phyloP scores from a whole-genome alignment of 2,113 vertebrate species.

The Neotoma lepida region DNA sequence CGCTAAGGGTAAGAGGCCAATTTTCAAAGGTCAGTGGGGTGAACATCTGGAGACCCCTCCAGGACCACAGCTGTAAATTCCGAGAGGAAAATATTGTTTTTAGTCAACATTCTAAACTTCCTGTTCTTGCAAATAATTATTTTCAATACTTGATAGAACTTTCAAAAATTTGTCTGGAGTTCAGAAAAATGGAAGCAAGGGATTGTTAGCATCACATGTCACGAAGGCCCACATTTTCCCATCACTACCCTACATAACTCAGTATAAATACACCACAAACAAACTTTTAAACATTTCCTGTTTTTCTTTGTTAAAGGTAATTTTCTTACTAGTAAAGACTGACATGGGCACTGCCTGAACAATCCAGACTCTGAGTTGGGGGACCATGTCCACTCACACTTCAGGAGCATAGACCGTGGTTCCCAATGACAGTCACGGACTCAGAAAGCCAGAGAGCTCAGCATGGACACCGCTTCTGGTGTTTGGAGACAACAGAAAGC shows the following conservation, averaged over 20 bases:
- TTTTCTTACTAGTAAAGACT: neutral
- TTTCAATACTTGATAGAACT: slow-evolving; percentile 34
- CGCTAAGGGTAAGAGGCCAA: neutral
- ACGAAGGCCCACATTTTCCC: neutral
- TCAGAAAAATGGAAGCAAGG: slow-evolving; percentile 42
- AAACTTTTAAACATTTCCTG: neutral
- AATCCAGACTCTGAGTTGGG: neutral
- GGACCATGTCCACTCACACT: neutral
- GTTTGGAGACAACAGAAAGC: neutral
- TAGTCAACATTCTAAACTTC: slow-evolving; percentile 37
- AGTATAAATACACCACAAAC: neutral
- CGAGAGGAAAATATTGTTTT: slow-evolving; percentile 23
- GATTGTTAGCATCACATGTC: neutral
- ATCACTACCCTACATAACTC: neutral
- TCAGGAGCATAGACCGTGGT: neutral
- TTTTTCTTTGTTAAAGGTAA: neutral
- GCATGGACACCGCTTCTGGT: neutral
- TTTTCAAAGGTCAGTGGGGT: slow-evolving; percentile 31
- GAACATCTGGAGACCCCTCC: neutral
- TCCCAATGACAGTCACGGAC: neutral
- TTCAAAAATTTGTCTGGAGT: slow-evolving; percentile 25
- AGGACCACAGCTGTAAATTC: slow-evolving; percentile 16
- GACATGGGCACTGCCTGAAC: neutral
- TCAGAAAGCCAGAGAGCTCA: neutral
- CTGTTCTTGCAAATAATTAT: neutral